Conservation (phyloP, 1,140 invertebrate genomes). For the Uloborus diversus region DNA sequence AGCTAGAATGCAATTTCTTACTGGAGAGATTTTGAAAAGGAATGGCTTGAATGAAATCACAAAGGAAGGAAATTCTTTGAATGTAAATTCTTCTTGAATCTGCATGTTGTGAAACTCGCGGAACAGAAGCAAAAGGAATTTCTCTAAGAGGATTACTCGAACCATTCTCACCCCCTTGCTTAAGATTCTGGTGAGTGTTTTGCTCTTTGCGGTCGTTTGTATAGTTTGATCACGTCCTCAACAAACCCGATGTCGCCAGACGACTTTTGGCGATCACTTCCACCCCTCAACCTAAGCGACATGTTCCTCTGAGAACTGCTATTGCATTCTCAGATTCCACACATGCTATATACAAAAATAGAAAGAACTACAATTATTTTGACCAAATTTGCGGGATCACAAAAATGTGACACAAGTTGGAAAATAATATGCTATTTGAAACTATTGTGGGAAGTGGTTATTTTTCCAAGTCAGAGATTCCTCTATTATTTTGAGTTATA, state of each 20-base stretch:
- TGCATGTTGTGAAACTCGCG: not conserved
- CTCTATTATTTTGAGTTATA: too few species aligned
- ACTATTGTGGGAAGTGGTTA: too few species aligned
- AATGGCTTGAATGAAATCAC: slow-evolving; percentile 9
- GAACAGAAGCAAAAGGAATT: not conserved
- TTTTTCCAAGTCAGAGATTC: too few species aligned
- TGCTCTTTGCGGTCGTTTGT: slow-evolving; percentile 32
- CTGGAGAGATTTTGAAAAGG: too few species aligned
- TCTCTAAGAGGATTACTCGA: slow-evolving; percentile 37
- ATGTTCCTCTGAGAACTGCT: slow-evolving; percentile 16
- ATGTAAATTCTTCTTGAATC: slow-evolving; percentile 27
- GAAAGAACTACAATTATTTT: slow-evolving; percentile 8
- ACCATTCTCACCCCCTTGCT: slow-evolving; percentile 31
- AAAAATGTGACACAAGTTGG: not conserved
- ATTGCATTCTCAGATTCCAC: not conserved
- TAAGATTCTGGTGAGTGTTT: slow-evolving; percentile 29
- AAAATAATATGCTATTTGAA: too few species aligned
- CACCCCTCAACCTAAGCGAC: slow-evolving; percentile 14
- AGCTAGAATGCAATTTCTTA: too few species aligned
- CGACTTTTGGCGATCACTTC: slow-evolving; percentile 41
- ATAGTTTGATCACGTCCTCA: slow-evolving; percentile 20
- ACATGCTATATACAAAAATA: slow-evolving; percentile 21
- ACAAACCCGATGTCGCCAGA: slow-evolving; percentile 20
- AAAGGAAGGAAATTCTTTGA: not conserved
- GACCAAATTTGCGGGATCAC: not conserved